Base-by-base conservation (phyloP, 2,113 vertebrate genomes). In the Trichechus manatus region DNA sequence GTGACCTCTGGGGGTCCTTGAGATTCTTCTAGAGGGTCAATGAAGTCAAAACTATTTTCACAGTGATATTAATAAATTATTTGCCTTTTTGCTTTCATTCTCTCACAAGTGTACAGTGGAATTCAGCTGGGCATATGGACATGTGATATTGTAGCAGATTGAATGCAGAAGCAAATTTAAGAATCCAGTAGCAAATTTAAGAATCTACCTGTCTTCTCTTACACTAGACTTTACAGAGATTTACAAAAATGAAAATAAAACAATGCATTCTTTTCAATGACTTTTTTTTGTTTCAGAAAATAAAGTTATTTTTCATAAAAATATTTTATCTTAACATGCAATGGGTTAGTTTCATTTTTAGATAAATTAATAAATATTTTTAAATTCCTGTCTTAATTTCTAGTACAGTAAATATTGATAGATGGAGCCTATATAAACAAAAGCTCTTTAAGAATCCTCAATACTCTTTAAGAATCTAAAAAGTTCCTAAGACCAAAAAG, bases 241-340 rank as follows among this genome's bases (percentile, higher is more conserved):
- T 93, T 88, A 61, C 9, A 66, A 33, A 96, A 93, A 68, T 63
- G 39, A 63, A 63, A 63, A 63, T 68, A 81, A 86, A 94, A 36
- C 50, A 94, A 0, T 70, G 17, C 27, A 14, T 8, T 61, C 22
- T 91, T 75, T 79, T 61, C 36, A 42, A 14, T 33, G 23, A 87
- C 10, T 47, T 44, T 88, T 39, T 93, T 96, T 91, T 84, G 36
- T 94, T 87, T 92, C 56, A 31, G 27, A 83, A 70, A 56, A 11
- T 36, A 47, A 47, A 47, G 33, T 70, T 72, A n/a, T 86, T 85
- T 74, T 86, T 82, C 23, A n/a, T 82, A 17, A 59, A 63, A 95
- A 85, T n/a, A n/a, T 47, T 89, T 82, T n/a, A n/a, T 47, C 87
- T 82, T 56, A 47, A 50, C 5, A 33, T 74, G 61, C 75, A 31